Conservation (phyloP, 2,797 vertebrate species). For the Octomys mimax region DNA sequence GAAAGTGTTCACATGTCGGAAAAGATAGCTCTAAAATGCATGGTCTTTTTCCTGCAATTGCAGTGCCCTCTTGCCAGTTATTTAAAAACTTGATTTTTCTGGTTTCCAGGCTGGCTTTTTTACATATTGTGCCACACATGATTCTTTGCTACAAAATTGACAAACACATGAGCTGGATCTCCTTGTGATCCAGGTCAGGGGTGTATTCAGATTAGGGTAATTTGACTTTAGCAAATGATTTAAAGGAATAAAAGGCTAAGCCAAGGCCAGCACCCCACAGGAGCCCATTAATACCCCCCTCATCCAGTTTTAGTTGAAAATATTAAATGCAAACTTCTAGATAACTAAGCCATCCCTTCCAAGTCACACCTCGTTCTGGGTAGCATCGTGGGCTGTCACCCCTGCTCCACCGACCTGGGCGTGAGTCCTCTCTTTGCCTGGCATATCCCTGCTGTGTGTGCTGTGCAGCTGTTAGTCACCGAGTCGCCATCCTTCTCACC, state of each 20-base stretch:
- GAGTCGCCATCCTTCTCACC: not conserved
- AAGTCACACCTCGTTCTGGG: not conserved
- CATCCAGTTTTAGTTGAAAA: not conserved
- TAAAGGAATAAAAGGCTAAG: not conserved
- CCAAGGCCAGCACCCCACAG: not conserved
- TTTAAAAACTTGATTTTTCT: not conserved
- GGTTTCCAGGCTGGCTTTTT: not conserved
- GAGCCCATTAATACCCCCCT: not conserved
- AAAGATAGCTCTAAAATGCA: not conserved
- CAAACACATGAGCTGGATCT: constrained; percentile 5
- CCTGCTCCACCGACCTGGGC: not conserved
- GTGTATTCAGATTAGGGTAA: constrained; percentile 13
- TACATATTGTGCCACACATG: not conserved
- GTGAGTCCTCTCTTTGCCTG: not conserved
- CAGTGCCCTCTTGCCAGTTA: not conserved
- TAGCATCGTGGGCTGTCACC: not conserved
- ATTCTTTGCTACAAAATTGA: not conserved
- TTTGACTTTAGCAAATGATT: constrained; percentile 52
- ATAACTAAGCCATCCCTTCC: not conserved
- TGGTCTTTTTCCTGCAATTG: not conserved
- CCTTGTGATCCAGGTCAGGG: constrained; percentile 8
- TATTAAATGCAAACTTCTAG: not conserved
- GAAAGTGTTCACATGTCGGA: not conserved
- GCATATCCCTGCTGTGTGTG: not conserved
- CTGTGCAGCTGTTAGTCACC: not conserved